Evolutionary conservation across 2,888 invertebrate genomes (phyloP).

Genomic region (Cyrtodaria siliqua): DNA sequence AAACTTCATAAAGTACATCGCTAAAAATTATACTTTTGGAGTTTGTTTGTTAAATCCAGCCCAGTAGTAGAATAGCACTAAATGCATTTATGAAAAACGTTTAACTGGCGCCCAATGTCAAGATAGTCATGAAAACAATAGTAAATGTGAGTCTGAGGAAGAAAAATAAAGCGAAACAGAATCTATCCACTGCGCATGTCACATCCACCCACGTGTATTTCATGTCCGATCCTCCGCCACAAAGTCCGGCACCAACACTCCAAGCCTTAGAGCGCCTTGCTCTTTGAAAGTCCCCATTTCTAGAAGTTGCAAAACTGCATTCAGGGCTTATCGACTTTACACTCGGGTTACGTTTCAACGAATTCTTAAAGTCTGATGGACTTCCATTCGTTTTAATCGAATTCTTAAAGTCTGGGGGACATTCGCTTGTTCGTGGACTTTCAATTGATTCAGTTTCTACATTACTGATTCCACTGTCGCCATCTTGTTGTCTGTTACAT

Average conservation of each 20-base stretch:
- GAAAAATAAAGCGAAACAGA: constrained; percentile 44
- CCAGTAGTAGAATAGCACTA: no score
- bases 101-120: constrained; percentile 32
- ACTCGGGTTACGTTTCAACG: constrained; percentile 42
- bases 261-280: constrained; percentile 32
- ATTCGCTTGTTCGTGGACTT: constrained; percentile 30
- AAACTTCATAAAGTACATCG: no score
- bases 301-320: constrained; percentile 50
- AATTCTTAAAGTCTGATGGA: constrained; percentile 41
- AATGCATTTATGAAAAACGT: no score
- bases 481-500: constrained; percentile 19
- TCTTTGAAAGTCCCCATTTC: constrained; percentile 41
- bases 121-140: constrained; percentile 33
- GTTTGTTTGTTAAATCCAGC: no score
- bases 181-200: constrained; percentile 37
- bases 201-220: constrained; percentile 40
- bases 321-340: constrained; percentile 52
- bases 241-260: constrained; percentile 34
- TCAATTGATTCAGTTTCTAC: constrained; percentile 35
- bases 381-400: constrained; percentile 33
- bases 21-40: no score
- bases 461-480: constrained; percentile 18
- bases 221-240: constrained; percentile 41
- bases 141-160: constrained; percentile 37
- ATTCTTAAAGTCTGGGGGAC: constrained; percentile 42